Base-by-base conservation (phyloP, 2,797 vertebrate genomes). In the Enteromius anoplus region DNA sequence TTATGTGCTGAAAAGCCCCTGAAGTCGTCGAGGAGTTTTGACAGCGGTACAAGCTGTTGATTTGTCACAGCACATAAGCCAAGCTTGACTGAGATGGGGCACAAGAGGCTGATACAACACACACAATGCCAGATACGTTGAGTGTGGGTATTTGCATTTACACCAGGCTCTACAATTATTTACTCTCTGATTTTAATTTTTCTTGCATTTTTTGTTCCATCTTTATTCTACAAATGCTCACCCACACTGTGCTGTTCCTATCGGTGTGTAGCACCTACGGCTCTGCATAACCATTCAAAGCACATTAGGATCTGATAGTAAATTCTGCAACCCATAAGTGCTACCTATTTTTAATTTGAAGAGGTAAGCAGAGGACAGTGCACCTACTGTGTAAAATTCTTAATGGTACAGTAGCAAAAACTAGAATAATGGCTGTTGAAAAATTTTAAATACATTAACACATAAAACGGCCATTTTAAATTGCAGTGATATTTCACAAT, bases 31-130 rank as follows among this genome's bases (percentile, higher is more conserved):
- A 66, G 40, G 55, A 75, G 70, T 82, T 76, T 37, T 82, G 75
- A 72, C 76, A 76, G 34, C 4, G 29, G 40, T 23, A 71, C 65
- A 66, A 65, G 85, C 37, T 51, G 62, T 71, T 80, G 55, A 75
- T 83, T 80, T 77, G 72, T 84, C 78, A 86, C 23, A 60, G 60
- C 58, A 75, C 71, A 80, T 65, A 80, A 83, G 76, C 15, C 6
- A 17, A 45, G 37, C 60, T 73, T 81, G 71, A 72, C 75, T 26
- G 70, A 66, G 77, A 34, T 26, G 40, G 62, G 37, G 32, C 81
- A 86, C 29, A 65, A 69, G 72, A 69, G 45, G 71, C 29, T 29
- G 42, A 66, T 34, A 72, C 45, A 65, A 62, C 47, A 40, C 55
- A n/a, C 42, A 55, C 23, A 45, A 73, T 37, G 47, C 55, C 15